Evolutionary conservation across 2,888 invertebrate species (phyloP), one percentile per base, ranked within the genome.

Genomic region (Nebria salina): DNA sequence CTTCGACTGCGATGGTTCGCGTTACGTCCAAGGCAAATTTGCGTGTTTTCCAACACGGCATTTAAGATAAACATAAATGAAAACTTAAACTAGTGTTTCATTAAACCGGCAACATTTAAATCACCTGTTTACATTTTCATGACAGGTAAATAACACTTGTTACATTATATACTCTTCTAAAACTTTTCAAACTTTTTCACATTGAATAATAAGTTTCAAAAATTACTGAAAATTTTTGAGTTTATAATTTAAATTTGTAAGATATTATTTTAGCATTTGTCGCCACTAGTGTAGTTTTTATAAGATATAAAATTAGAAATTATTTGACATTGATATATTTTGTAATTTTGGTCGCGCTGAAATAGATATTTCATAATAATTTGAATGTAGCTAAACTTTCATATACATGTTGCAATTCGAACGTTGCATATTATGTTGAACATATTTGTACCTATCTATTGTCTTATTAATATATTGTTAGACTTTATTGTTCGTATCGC

Each of bases 1-100:
- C 70, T 70, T 34, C 70, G 70, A 34, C 70, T 70, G 70, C 70
- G 70, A 15, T 70, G 34, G 13, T 70, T 15, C 34, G 25, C 70
- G 34, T 34, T 3, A 15, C 70, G 70, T 20, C 70, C 70, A 8
- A 26, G 25, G n/a, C 70, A 34, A 34, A 13, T 26, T 70, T 70
- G 54, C 54, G 54, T 54, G 54, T 54, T 13, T 54, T 54, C 54
- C 8, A 54, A 54, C 54, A 13, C 54, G 54, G 54, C 54, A 7
- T 8, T 54, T 54, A 2, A 54, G 54, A 54, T 54, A 54, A 54
- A 54, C 54, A 54, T 54, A 54, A 54, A 54, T 54, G 54, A 54
- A 13, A 54, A 54, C 4, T 54, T 54, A 54, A 54, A 54, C 54
- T 54, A 54, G 54, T 54, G 54, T 54, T 54, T 54, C 13, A 54